Conservation (phyloP, 2,113 vertebrate genomes). For the Lophotis ruficrista region DNA sequence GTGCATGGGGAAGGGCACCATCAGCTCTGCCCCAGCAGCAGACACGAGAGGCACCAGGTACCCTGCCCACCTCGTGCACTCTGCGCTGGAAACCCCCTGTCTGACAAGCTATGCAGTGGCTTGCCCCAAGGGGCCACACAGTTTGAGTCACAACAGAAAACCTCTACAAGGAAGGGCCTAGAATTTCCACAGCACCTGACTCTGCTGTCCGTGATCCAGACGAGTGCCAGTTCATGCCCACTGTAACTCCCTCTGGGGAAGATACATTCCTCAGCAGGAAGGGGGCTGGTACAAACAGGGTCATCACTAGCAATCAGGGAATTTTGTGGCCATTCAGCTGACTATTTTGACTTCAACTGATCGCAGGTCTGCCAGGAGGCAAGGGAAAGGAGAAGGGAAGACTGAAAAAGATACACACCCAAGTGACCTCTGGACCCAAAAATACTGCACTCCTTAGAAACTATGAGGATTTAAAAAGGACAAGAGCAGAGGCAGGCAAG, state of each 20-base stretch:
- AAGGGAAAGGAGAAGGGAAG: background rate
- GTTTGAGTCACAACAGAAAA: background rate
- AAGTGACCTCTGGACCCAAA: background rate
- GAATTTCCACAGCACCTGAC: background rate
- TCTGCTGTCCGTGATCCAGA: background rate
- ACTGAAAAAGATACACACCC: fast-evolving
- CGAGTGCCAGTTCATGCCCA: background rate
- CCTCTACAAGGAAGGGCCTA: background rate
- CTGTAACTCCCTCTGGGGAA: background rate
- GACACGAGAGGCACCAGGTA: background rate
- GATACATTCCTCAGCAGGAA: background rate
- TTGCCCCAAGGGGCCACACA: background rate
- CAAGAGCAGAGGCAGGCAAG: background rate
- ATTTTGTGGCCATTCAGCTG: background rate
- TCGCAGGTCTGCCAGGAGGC: background rate
- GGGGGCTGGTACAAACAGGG: background rate
- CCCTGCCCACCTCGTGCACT: background rate
- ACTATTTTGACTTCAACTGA: background rate
- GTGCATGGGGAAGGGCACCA: background rate
- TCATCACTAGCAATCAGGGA: background rate
- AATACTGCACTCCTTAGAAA: background rate
- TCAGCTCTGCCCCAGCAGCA: background rate
- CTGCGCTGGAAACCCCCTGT: fast-evolving
- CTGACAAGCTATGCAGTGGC: background rate
- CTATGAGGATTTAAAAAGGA: background rate